These are phyloP conservation scores for Euzophera pinguis DNA, from an alignment of 2,888 invertebrate species.

Conservation along the genomic window DNA sequence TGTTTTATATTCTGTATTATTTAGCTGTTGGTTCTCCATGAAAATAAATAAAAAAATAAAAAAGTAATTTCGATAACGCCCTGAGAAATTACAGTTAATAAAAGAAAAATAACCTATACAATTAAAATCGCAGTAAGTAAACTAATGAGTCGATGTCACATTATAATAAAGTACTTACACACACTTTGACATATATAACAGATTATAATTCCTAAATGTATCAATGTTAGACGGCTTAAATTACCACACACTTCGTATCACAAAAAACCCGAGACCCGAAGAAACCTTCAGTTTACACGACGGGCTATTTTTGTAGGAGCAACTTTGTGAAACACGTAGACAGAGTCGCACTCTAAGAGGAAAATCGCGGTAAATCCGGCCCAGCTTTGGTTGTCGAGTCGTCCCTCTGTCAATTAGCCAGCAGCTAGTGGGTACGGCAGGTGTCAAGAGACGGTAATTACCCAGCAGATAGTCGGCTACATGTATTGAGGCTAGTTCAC, in stretches of 20 bases:
- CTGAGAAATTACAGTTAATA: too few relatives aligned
- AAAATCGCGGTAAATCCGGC: slow-evolving; percentile 51
- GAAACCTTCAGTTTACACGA: not conserved
- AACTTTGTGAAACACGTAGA: slow-evolving; percentile 22
- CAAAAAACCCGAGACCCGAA: not conserved
- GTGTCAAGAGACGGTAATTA: slow-evolving; percentile 72
- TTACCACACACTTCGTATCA: not conserved
- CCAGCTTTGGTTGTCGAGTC: slow-evolving; percentile 50
- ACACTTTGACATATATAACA: too few relatives aligned
- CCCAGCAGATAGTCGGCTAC: slow-evolving; percentile 38
- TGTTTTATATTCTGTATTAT: too few relatives aligned
- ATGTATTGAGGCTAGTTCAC: not conserved
- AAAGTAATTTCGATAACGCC: too few relatives aligned
- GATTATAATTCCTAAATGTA: not conserved
- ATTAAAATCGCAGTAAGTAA: too few relatives aligned
- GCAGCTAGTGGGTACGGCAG: slow-evolving; percentile 55
- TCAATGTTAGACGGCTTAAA: not conserved
- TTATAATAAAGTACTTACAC: too few relatives aligned
- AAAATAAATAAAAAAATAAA: too few relatives aligned
- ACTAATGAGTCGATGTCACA: too few relatives aligned
- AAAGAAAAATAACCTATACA: too few relatives aligned
- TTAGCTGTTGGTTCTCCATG: too few relatives aligned
- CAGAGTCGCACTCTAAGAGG: slow-evolving; percentile 29
- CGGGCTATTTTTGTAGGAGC: slow-evolving; percentile 3
- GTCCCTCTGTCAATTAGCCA: slow-evolving; percentile 68